These are phyloP conservation scores for Tineola bisselliella DNA, from an alignment of 2,888 invertebrate genomes.

Conservation along the genomic window DNA sequence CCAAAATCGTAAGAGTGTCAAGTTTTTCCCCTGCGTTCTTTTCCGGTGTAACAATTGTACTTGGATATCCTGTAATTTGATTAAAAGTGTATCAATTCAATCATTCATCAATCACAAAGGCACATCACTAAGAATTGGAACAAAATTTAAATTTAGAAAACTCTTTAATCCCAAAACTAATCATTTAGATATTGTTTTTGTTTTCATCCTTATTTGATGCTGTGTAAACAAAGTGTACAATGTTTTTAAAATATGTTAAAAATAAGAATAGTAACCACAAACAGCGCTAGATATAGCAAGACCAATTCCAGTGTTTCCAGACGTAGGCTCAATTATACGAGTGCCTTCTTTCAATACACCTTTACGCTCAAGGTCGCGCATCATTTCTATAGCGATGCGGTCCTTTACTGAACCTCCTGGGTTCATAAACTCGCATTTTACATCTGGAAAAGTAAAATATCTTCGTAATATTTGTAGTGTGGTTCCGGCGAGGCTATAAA, in stretches of 20 bases:
- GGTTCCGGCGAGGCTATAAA: no score
- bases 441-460: constrained; percentile 79
- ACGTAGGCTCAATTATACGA: constrained; percentile 94
- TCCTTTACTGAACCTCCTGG: constrained; percentile 98
- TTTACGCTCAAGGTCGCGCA: constrained; percentile 89
- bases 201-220: no score
- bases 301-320: constrained; percentile 90
- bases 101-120: no score
- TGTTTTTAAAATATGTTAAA: background rate
- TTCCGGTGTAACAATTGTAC: constrained; percentile 97
- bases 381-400: constrained; percentile 93
- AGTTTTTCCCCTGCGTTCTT: constrained; percentile 99
- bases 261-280: constrained; percentile 33
- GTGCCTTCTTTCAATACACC: constrained; percentile 91
- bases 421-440: constrained; percentile 97
- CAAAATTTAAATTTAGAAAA: background rate
- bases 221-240: no score
- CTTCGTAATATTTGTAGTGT: no score
- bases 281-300: constrained; percentile 94
- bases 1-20: constrained; percentile 85
- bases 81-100: background rate
- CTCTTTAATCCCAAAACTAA: no score
- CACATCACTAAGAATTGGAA: no score
- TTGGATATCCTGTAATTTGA: constrained; percentile 78
- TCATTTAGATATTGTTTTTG: no score